Conservation (phyloP, 1,140 invertebrate species). For the Parapsyche elsis region DNA sequence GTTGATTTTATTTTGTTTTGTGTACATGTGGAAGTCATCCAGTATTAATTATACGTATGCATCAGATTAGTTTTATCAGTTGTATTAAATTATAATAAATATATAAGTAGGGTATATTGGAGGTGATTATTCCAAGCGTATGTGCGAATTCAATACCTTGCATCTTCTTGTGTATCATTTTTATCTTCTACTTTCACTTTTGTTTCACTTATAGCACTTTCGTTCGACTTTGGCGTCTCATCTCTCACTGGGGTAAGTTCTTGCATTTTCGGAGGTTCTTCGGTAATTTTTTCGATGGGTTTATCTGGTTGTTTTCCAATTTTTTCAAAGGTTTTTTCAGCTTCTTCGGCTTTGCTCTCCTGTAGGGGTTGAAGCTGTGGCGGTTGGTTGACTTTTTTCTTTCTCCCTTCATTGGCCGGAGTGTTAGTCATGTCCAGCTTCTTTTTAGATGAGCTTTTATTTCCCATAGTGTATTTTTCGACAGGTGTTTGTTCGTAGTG, state of each 20-base stretch:
- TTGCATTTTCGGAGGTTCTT: background rate
- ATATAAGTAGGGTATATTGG: no score
- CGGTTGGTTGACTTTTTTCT: background rate
- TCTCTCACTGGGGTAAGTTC: background rate
- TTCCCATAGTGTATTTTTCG: conserved; percentile 35
- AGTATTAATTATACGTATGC: no score
- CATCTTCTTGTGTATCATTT: background rate
- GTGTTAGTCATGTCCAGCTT: conserved; percentile 45
- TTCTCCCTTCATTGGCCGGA: conserved; percentile 35
- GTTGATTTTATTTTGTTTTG: no score
- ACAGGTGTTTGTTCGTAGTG: background rate
- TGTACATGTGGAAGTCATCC: no score
- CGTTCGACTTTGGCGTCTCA: background rate
- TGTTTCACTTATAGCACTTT: background rate
- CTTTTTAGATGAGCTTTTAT: conserved; percentile 28
- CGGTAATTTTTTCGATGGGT: background rate
- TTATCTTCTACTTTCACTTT: conserved; percentile 23
- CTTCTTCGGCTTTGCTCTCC: background rate
- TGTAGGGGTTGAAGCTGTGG: background rate
- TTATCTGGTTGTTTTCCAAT: background rate
- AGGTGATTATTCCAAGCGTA: no score
- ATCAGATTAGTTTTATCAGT: no score
- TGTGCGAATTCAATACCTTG: conserved; percentile 1
- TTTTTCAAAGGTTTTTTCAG: background rate
- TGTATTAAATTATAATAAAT: no score